Conservation (phyloP, 2,797 vertebrate genomes). For the Pampus argenteus region DNA sequence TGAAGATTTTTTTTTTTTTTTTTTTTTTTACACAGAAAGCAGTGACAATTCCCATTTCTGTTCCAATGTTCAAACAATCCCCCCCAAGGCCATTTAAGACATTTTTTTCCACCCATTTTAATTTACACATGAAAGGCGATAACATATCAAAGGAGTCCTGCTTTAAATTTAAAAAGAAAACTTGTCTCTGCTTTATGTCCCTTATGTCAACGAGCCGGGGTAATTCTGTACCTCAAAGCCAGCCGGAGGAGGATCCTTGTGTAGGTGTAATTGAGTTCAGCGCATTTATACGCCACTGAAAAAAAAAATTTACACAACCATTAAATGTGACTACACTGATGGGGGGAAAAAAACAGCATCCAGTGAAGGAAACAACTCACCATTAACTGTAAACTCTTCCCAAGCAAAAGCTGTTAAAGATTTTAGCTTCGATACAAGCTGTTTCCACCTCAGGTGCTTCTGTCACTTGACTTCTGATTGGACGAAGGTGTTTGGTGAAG, state of each 20-base stretch:
- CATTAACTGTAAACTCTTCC: slow-evolving; percentile 5
- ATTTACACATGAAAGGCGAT: slow-evolving; percentile 76
- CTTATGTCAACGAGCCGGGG: slow-evolving; percentile 31
- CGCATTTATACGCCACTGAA: slow-evolving; percentile 34
- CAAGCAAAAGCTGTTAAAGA: slow-evolving; percentile 27
- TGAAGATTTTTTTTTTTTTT: no score
- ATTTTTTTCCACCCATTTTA: slow-evolving; percentile 56
- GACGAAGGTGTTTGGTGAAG: background rate
- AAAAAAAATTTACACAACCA: slow-evolving; percentile 38
- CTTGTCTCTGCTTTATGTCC: slow-evolving; percentile 35
- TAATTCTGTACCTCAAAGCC: slow-evolving; percentile 44
- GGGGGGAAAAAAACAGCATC: background rate
- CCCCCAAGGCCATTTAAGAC: slow-evolving; percentile 59
- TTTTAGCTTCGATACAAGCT: slow-evolving; percentile 7
- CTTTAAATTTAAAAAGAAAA: slow-evolving; percentile 57
- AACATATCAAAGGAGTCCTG: slow-evolving; percentile 65
- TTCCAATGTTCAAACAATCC: slow-evolving; percentile 66
- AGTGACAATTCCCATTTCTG: slow-evolving; percentile 62
- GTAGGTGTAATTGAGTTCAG: slow-evolving; percentile 55
- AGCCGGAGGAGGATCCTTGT: slow-evolving; percentile 27
- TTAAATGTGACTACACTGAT: slow-evolving; percentile 23
- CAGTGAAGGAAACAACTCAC: background rate
- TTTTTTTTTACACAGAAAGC: slow-evolving; percentile 46
- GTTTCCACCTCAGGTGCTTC: background rate
- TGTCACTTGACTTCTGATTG: background rate